A percentile compares a stretch with the other conserved stretches of the same genome.
These are phyloP conservation scores for Alectura lathami DNA, from an alignment of 2,113 vertebrate species.

Conservation along the genomic window DNA sequence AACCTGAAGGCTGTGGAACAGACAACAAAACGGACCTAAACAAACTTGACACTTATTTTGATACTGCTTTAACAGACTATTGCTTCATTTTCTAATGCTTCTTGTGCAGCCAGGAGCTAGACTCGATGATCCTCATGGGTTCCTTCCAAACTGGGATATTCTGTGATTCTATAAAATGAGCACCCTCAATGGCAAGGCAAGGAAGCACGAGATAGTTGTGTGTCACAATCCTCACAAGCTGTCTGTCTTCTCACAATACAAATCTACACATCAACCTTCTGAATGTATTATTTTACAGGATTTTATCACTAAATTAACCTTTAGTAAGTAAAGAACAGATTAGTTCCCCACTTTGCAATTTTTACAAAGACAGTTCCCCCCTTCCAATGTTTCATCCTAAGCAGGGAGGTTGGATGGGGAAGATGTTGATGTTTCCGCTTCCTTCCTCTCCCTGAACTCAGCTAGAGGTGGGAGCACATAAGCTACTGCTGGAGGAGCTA, in stretches of 20 bases:
- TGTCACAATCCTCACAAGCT: fast-evolving
- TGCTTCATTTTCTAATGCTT: neutral
- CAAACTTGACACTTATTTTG: neutral
- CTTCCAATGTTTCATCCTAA: neutral
- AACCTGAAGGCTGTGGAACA: neutral
- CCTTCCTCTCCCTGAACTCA: neutral
- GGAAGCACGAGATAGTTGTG: neutral
- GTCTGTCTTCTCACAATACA: neutral
- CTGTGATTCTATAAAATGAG: neutral
- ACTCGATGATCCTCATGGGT: neutral
- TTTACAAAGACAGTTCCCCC: neutral
- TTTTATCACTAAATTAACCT: neutral
- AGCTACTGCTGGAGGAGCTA: neutral
- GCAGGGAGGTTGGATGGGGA: neutral
- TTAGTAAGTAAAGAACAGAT: neutral
- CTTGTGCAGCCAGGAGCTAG: neutral
- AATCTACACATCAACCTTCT: neutral
- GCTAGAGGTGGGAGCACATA: neutral
- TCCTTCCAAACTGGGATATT: neutral
- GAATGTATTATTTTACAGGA: neutral
- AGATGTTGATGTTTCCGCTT: neutral
- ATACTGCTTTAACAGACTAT: neutral
- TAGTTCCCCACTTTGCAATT: neutral
- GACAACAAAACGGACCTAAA: neutral
- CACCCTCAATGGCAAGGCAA: neutral